Evolutionary conservation across 2,888 invertebrate species (phyloP).

Genomic region (Ornithoptera alexandrae): DNA sequence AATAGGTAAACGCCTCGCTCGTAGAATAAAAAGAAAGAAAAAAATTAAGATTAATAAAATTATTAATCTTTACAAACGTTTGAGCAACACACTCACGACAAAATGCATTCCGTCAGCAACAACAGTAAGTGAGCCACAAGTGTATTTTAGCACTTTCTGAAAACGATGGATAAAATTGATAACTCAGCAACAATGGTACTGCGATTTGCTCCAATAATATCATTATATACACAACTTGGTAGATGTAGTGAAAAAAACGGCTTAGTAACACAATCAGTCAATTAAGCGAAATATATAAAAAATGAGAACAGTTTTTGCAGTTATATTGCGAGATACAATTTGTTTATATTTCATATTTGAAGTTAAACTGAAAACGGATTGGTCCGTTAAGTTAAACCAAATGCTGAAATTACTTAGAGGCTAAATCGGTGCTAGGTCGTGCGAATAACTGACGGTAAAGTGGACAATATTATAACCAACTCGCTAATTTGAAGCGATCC

Average conservation of each 20-base stretch:
- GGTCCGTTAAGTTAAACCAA: not conserved
- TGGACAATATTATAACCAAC: conserved; percentile 56
- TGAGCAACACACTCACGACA: conserved; percentile 17
- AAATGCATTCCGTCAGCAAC: conserved; percentile 36
- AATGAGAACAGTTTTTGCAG: conserved; percentile 6
- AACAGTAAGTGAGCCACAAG: conserved; percentile 35
- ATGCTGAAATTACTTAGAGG: not conserved
- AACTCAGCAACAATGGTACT: conserved; percentile 4
- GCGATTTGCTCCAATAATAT: conserved; percentile 24
- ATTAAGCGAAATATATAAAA: conserved; percentile 12
- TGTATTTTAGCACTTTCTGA: conserved; percentile 28
- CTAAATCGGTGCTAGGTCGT: conserved; percentile 3
- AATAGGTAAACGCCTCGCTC: no score
- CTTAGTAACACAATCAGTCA: conserved; percentile 2
- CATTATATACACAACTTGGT: not conserved
- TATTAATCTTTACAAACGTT: no score
- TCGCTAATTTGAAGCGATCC: conserved; percentile 53
- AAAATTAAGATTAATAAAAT: no score
- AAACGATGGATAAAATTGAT: conserved; percentile 15
- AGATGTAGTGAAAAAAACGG: conserved; percentile 12
- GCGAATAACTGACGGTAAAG: conserved; percentile 14
- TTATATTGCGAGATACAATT: conserved; percentile 5
- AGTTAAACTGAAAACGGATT: not conserved
- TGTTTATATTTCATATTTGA: not conserved
- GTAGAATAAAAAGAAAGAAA: no score